Evolutionary conservation across 2,888 invertebrate species (phyloP), one percentile per base, ranked within the genome.

Genomic region (Dioctria linearis): DNA sequence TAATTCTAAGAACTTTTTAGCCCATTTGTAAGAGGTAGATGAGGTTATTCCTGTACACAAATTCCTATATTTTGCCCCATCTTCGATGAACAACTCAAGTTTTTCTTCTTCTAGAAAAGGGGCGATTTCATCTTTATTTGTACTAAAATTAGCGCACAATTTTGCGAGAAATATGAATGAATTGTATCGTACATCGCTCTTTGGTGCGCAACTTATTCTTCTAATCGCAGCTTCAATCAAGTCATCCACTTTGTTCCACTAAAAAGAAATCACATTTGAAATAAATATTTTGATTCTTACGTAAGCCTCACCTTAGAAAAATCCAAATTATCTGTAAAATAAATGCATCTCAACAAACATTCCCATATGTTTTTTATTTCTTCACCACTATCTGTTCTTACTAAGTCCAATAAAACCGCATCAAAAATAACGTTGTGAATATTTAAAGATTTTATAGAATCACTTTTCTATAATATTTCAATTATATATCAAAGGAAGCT

Each of bases 241-340:
- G 79, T 88, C 88, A 73, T 88, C 88, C 4, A 86, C 84, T 80
- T 85, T 84, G 79, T 85, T 88, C 88, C 88, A 88, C 88, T 88
- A 80, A 3, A 84, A 83, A 11, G 66, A 6, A 37, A 3, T 71
- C 25, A 39, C 13, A 11, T 39, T 69, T 69, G 6, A 69, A 42
- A 3, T 25, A 9, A 49, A 46, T 13, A 69, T 25, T 25, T 49
- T 71, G 39, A 49, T 37, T 63, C 37, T 11, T 76, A 61, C 25
- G 9, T 59, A 25, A 42, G 25, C 25, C 25, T 25, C 2, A 81
- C 81, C 67, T 81, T 71, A 65, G 79, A 78, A 66, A 49, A 73
- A 39, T 61, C 71, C 3, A 40, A 40, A 9, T 9, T 49, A 1
- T 78, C 65, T 8, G 43, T 46, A 4, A 81, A 39, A 69, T 86